A percentile compares a stretch with the other conserved stretches of the same genome.
Evolutionary conservation across 2,797 vertebrate species (phyloP).

Genomic region (Fistularia commersonii): DNA sequence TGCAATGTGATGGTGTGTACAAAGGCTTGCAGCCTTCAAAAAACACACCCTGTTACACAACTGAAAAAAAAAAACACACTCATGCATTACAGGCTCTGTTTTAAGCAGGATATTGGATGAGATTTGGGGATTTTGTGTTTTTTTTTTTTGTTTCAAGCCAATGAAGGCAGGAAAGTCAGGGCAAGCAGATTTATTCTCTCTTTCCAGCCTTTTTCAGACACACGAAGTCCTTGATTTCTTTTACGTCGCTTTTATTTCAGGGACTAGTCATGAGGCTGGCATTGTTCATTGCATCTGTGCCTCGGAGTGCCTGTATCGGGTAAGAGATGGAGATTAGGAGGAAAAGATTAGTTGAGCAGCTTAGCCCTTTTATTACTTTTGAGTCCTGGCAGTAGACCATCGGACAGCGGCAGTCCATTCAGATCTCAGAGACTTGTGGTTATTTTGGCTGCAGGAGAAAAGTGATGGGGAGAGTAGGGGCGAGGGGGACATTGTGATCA

Average conservation of each 20-base stretch:
- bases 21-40: no score
- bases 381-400: slow-evolving; percentile 54
- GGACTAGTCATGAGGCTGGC: slow-evolving; percentile 3
- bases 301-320: slow-evolving; percentile 26
- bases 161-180: slow-evolving; percentile 3
- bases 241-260: not conserved
- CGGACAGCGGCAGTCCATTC: slow-evolving; percentile 17
- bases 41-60: no score
- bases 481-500: no score
- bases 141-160: slow-evolving; percentile 15
- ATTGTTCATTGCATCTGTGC: slow-evolving; percentile 27
- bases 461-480: not conserved
- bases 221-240: not conserved
- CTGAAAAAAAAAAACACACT: no score
- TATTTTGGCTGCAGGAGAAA: slow-evolving; percentile 1
- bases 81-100: no score
- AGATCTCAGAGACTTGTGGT: slow-evolving; percentile 11
- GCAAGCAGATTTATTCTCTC: slow-evolving; percentile 1
- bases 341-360: slow-evolving; percentile 60
- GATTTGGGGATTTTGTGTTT: no score
- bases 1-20: no score
- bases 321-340: slow-evolving; percentile 55
- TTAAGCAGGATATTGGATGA: no score
- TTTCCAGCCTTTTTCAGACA: not conserved
- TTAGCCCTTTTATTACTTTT: slow-evolving; percentile 65